Percentiles rank a stretch among this genome's conserved stretches.
These are phyloP conservation scores for Drosophila cardini DNA, from an alignment of 1,140 invertebrate genomes.

Conservation along the genomic window DNA sequence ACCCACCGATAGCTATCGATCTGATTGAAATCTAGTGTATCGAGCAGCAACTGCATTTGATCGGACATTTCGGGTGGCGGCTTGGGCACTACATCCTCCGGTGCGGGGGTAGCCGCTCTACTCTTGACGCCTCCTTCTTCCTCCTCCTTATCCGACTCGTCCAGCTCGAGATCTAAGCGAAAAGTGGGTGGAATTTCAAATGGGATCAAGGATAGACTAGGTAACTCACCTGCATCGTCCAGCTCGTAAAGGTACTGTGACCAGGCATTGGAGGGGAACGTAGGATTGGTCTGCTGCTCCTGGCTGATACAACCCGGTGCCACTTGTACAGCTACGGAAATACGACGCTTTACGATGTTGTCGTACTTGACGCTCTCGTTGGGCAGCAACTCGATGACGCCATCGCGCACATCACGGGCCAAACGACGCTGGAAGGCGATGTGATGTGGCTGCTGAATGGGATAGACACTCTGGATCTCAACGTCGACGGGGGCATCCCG, in stretches of 20 bases:
- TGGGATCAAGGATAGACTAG: no score
- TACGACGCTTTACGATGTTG: conserved; percentile 86
- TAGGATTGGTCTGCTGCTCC: conserved; percentile 88
- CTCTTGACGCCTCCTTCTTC: conserved; percentile 51
- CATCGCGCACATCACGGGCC: conserved; percentile 87
- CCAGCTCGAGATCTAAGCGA: conserved; percentile 60
- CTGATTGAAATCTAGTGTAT: conserved; percentile 81
- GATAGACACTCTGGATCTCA: conserved; percentile 88
- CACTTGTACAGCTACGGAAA: conserved; percentile 86
- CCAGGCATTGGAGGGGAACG: conserved; percentile 88
- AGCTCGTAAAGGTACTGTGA: conserved; percentile 87
- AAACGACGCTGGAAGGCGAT: conserved; percentile 83
- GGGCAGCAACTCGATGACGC: conserved; percentile 88
- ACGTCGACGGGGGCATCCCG: conserved; percentile 87
- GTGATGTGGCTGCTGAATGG: conserved; percentile 85
- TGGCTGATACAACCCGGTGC: conserved; percentile 84
- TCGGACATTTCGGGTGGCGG: conserved; percentile 63
- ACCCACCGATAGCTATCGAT: conserved; percentile 81
- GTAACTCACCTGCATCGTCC: conserved; percentile 70
- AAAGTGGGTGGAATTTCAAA: background rate
- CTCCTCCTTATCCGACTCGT: conserved; percentile 71
- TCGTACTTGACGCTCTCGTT: conserved; percentile 86
- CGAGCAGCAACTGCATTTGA: conserved; percentile 70
- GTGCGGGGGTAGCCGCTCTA: conserved; percentile 12
- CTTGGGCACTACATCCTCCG: conserved; percentile 33